A percentile compares a stretch with the other conserved stretches of the same genome.
These are phyloP conservation scores for Epinephelus fuscoguttatus DNA, from an alignment of 2,113 vertebrate species.

Conservation along the genomic window DNA sequence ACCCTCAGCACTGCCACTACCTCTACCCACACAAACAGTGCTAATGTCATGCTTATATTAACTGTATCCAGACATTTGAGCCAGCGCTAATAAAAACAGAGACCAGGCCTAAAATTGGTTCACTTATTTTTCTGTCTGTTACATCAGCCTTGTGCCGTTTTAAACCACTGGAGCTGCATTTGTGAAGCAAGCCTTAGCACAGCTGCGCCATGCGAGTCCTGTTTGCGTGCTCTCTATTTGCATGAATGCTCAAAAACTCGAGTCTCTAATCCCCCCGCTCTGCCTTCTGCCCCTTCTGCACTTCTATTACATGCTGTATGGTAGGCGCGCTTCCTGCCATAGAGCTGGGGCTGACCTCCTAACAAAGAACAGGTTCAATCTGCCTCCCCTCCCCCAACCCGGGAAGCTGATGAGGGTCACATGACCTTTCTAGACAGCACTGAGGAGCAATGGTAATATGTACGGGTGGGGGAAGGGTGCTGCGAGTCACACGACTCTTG, in stretches of 20 bases:
- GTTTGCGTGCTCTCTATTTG: not conserved
- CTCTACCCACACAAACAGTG: not conserved
- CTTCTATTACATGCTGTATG: constrained; percentile 82
- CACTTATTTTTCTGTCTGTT: constrained; percentile 20
- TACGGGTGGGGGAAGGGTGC: constrained; percentile 73
- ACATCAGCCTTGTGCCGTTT: constrained; percentile 33
- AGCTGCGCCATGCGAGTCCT: not conserved
- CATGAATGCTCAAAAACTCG: constrained; percentile 18
- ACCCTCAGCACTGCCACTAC: not conserved
- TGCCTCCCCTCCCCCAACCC: constrained; percentile 84
- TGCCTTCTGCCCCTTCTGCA: constrained; percentile 60
- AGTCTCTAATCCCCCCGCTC: not conserved
- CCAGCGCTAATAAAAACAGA: not conserved
- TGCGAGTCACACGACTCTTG: constrained; percentile 76
- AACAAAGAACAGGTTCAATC: constrained; percentile 92
- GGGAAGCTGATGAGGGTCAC: constrained; percentile 88
- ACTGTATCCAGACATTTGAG: constrained; percentile 4
- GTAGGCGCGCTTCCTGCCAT: constrained; percentile 82
- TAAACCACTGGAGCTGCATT: constrained; percentile 19
- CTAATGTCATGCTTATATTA: not conserved
- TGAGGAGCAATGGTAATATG: constrained; percentile 84
- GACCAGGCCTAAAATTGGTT: not conserved
- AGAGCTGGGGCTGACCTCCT: constrained; percentile 89
- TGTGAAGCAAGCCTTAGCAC: constrained; percentile 1
- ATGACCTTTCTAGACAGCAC: constrained; percentile 89